Evolutionary conservation across 64 coral and sea anemone species (phyloP), one percentile per base, ranked within the genome.

Genomic region (Stichodactyla helianthus): DNA sequence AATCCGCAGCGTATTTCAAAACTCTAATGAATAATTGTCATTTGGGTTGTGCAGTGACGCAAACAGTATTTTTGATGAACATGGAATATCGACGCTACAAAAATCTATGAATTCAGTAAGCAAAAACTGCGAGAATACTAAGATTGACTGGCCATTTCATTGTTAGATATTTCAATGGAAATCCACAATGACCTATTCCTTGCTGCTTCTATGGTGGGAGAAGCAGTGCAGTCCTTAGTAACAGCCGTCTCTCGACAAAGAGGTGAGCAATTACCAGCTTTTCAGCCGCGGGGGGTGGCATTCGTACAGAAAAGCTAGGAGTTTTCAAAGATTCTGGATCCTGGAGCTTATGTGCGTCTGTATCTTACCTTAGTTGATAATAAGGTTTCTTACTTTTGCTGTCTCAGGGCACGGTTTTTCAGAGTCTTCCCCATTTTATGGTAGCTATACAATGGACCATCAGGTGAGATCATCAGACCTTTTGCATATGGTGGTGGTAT

Each of bases 181-280:
- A 23, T 93, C 22, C 94, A 96, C 17, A 96, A 60, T 52, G 94
- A 96, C 59, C 52, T 96, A 44, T 96, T 96, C 23, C 58, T 96
- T 1, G 88, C 94, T 57, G 91, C 91, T 28, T 82, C 90, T 70
- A 89, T 96, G 79, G 71, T 96, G 51, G 91, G 94, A 12, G 94
- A 96, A 85, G 88, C 94, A 54, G 84, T 96, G 88, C 91, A 93
- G 77, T 88, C 88, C 22, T 89, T 96, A 90, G 94, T 93, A 10
- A 85, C 88, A 52, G 88, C 84, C 51, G 91, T 96, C 6, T 93
- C 94, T 63, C 80, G 88, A 62, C 71, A 93, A 20, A 80, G 84
- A 85, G 94, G 94, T 96, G 85, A 82, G 53, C 18, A 51, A 52
- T n/a, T 82, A 5, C 19, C 10, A 13, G 0, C 55, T 25, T 63